phyloP scores from a whole-genome alignment of 2,797 vertebrate species.

The Lycodopsis pacificus region DNA sequence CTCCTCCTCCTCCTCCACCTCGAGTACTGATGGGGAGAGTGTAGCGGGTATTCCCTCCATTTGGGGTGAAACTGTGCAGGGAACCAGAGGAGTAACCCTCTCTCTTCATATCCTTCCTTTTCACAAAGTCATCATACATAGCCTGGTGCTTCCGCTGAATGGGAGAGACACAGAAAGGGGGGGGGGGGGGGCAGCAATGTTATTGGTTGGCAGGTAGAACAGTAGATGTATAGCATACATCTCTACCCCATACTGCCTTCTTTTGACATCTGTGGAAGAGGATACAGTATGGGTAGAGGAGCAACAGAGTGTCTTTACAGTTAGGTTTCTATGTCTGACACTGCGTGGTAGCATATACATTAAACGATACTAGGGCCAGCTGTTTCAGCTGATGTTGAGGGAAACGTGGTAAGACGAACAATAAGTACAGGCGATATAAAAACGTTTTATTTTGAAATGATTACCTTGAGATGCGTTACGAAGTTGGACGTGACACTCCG shows the following conservation, averaged over 20 bases:
- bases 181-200: slow-evolving; percentile 8
- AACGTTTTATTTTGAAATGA: slow-evolving; percentile 35
- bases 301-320: slow-evolving; percentile 48
- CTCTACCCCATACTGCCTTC: background rate
- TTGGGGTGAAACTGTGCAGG: slow-evolving; percentile 76
- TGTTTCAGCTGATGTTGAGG: slow-evolving; percentile 19
- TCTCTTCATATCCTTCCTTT: slow-evolving; percentile 88
- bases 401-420: background rate
- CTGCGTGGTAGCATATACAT: background rate
- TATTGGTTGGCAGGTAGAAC: slow-evolving; percentile 16
- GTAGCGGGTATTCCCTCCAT: slow-evolving; percentile 73
- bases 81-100: slow-evolving; percentile 83
- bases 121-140: slow-evolving; percentile 89
- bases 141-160: slow-evolving; percentile 86
- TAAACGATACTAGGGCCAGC: slow-evolving; percentile 8
- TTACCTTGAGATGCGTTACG: slow-evolving; percentile 89
- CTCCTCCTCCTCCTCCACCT: slow-evolving; percentile 46
- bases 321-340: slow-evolving; percentile 23
- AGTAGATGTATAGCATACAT: background rate
- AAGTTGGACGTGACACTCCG: slow-evolving; percentile 89
- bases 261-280: slow-evolving; percentile 3
- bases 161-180: slow-evolving; percentile 29
- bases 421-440: background rate
- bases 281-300: slow-evolving; percentile 16
- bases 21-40: slow-evolving; percentile 63